Evolutionary conservation across 2,113 vertebrate species (phyloP).

Genomic region (Poecilia latipinna): DNA sequence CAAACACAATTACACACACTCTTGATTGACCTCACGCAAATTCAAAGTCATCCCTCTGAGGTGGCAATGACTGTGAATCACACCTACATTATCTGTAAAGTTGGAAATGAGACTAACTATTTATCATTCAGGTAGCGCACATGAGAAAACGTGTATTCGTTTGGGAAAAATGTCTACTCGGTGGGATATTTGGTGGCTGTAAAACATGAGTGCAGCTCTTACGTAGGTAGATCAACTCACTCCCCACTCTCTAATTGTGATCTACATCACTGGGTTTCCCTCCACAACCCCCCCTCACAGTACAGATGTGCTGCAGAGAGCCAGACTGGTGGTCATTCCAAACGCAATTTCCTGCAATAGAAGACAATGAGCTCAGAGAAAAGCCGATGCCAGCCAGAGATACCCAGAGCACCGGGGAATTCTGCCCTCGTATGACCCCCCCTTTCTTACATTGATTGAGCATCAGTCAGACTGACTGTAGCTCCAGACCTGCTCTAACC

Average conservation of each 20-base stretch:
- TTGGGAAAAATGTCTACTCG: conserved; percentile 8
- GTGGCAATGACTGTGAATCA: not conserved
- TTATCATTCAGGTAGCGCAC: not conserved
- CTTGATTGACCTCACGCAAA: conserved; percentile 31
- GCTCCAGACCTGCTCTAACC: too few relatives aligned
- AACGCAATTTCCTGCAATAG: conserved; percentile 73
- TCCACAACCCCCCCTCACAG: not conserved
- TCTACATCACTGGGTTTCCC: conserved; percentile 38
- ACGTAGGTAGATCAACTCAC: conserved; percentile 8
- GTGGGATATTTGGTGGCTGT: not conserved
- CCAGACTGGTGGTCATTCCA: conserved; percentile 52
- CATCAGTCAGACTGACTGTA: too few relatives aligned
- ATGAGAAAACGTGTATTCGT: conserved; percentile 12
- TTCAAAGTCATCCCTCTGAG: conserved; percentile 6
- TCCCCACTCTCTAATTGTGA: conserved; percentile 33
- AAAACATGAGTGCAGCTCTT: conserved; percentile 12
- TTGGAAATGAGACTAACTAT: conserved; percentile 3
- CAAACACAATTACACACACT: conserved; percentile 36
- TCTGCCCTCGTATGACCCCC: conserved; percentile 34
- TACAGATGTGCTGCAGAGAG: conserved; percentile 46
- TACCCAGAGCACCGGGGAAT: conserved; percentile 53
- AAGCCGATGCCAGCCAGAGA: conserved; percentile 61
- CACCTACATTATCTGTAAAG: not conserved
- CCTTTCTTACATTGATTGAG: too few relatives aligned
- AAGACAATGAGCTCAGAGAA: conserved; percentile 49